These are phyloP conservation scores for Mormyrus proboscirostris DNA, from an alignment of 2,797 vertebrate genomes.

Conservation along the genomic window DNA sequence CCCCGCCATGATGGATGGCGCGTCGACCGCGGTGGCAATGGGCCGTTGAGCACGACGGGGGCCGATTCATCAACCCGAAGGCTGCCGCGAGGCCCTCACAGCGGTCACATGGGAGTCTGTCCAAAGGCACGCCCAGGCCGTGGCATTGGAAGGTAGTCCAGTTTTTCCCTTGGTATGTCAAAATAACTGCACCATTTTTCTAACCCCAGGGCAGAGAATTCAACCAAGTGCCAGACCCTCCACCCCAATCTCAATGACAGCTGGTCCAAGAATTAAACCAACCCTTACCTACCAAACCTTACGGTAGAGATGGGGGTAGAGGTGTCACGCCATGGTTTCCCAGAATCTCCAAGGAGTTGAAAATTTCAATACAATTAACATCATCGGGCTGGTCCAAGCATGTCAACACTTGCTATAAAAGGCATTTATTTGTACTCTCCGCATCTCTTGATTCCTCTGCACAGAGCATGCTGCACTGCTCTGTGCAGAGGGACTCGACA, in stretches of 20 bases:
- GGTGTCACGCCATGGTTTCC: neutral
- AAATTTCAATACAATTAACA: conserved; percentile 18
- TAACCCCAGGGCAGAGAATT: neutral
- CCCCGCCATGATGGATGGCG: neutral
- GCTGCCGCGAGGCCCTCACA: neutral
- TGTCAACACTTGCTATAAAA: neutral
- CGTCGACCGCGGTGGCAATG: neutral
- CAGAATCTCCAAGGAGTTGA: conserved; percentile 1
- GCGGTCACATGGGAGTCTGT: neutral
- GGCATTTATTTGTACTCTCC: neutral
- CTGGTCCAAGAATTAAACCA: neutral
- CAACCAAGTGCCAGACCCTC: neutral
- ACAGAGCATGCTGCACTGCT: neutral
- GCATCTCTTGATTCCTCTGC: neutral
- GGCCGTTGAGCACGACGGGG: neutral
- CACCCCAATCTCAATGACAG: neutral
- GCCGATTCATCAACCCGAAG: neutral
- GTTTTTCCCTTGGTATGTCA: neutral
- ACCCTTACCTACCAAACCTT: neutral
- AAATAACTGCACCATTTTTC: neutral
- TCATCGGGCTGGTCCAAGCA: neutral
- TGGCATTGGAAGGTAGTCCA: neutral
- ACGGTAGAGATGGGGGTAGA: neutral
- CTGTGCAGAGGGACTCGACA: neutral
- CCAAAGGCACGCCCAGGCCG: neutral